Evolutionary conservation across 2,113 vertebrate genomes (phyloP).

Genomic region (Acanthisitta chloris): DNA sequence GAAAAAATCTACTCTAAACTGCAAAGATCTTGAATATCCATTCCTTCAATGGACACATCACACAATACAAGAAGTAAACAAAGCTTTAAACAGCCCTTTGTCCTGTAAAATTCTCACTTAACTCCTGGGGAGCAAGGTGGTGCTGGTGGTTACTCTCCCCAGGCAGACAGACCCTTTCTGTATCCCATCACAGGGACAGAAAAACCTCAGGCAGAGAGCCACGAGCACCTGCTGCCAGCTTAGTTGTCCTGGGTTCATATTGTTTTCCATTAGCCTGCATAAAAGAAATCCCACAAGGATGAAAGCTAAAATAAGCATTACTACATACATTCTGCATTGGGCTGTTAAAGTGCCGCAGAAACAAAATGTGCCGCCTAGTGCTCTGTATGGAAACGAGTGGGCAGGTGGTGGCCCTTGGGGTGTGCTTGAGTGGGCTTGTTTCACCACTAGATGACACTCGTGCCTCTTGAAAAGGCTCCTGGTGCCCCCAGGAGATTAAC

Average conservation of each 20-base stretch:
- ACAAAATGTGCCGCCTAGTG: neutral
- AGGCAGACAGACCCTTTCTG: neutral
- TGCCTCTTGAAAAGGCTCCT: neutral
- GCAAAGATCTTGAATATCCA: neutral
- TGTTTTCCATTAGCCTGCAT: neutral
- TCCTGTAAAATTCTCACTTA: neutral
- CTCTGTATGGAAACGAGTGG: neutral
- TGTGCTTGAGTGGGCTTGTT: neutral
- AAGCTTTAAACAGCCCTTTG: neutral
- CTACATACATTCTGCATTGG: neutral
- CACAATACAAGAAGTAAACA: neutral
- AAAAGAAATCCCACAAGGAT: neutral
- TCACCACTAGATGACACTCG: conserved; percentile 36
- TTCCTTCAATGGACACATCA: neutral
- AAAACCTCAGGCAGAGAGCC: neutral
- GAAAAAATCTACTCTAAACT: neutral
- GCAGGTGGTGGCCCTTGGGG: neutral
- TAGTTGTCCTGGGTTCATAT: neutral
- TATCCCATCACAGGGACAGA: neutral
- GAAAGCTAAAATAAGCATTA: neutral
- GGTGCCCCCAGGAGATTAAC: neutral
- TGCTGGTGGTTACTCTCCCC: neutral
- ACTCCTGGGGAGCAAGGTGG: neutral
- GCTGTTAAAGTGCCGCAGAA: neutral
- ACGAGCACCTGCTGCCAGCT: neutral